Conservation (phyloP, 2,797 vertebrate genomes). For the Crenichthys baileyi region DNA sequence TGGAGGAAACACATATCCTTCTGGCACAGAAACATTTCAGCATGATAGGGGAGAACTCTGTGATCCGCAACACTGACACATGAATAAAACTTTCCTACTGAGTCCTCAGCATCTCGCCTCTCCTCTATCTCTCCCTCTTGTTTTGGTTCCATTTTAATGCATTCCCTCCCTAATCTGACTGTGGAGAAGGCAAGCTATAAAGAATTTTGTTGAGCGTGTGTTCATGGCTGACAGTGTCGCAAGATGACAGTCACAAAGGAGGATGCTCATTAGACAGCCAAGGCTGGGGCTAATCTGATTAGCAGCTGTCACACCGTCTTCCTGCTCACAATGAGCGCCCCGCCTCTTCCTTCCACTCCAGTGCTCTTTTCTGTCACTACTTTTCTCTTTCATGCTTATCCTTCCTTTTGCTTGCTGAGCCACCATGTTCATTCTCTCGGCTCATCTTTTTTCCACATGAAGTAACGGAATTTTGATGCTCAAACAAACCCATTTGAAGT, state of each 20-base stretch:
- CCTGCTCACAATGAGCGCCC: conserved; percentile 71
- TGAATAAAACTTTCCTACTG: conserved; percentile 73
- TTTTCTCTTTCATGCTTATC: conserved; percentile 29
- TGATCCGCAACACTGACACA: conserved; percentile 73
- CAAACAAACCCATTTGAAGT: conserved; percentile 5
- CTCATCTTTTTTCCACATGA: conserved; percentile 25
- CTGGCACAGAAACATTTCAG: conserved; percentile 61
- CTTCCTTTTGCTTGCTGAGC: conserved; percentile 33
- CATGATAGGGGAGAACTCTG: conserved; percentile 71
- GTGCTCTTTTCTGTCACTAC: conserved; percentile 53
- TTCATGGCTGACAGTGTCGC: conserved; percentile 77
- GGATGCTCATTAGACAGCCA: conserved; percentile 83
- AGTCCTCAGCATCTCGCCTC: conserved; percentile 54
- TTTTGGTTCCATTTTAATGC: conserved; percentile 73
- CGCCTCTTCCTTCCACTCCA: conserved; percentile 50
- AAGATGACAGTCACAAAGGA: conserved; percentile 82
- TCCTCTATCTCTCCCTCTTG: conserved; percentile 47
- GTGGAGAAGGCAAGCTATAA: conserved; percentile 64
- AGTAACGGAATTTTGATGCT: conserved; percentile 1
- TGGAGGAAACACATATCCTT: conserved; percentile 66
- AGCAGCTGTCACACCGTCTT: conserved; percentile 82
- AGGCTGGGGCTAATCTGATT: conserved; percentile 84
- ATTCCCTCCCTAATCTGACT: conserved; percentile 77
- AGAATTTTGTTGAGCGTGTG: conserved; percentile 75
- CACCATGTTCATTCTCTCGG: conserved; percentile 36